Base-by-base conservation (phyloP, 1,140 invertebrate genomes). In the Drosophila miranda region DNA sequence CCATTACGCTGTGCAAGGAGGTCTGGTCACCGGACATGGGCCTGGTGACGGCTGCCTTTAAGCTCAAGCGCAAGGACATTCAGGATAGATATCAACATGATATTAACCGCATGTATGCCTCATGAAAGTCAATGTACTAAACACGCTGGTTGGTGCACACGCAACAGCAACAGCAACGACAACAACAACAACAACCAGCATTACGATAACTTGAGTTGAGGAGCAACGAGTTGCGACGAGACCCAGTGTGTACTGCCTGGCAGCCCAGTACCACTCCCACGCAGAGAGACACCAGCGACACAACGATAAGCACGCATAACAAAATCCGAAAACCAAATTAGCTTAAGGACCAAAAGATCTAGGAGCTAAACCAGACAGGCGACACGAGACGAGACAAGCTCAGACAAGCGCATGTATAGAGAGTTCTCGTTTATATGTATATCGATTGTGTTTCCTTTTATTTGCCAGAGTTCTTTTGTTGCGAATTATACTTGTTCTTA, bases 11-110 rank as follows among this genome's bases (percentile, higher is more conserved):
- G 16, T 95, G 95, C 79, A 92, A 95, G 21, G 98, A 99, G 80
- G 95, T 97, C 46, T 99, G 98, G 98, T 97, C 97, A 0, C 98
- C 98, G 0, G 98, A 98, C 89, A 97, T 96, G 93, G 98, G 98
- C 42, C 93, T 99, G n/a, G 97, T 97, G 0, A 99, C 98, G 13
- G 98, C 98, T 73, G 98, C 98, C 45, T 97, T 99, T 91, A 99
- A 99, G 92, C 93, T 99, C 71, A 98, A 98, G 92, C 93, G 98
- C 71, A 98, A 98, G 93, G 96, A 97, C 81, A 98, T 99, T 59
- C 96, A 99, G 91, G 96, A 98, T 60, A 94, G 95, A 79, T 99
- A 98, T 92, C 94, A 97, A 90, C 93, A 95, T 57, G 96, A 98
- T 91, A 97, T 99, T 82, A 96, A 97, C 84, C 92, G 95, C 69